Evolutionary conservation across 2,797 vertebrate genomes (phyloP), one percentile per base, ranked within the genome.

Genomic region (Adrianichthys oophorus): DNA sequence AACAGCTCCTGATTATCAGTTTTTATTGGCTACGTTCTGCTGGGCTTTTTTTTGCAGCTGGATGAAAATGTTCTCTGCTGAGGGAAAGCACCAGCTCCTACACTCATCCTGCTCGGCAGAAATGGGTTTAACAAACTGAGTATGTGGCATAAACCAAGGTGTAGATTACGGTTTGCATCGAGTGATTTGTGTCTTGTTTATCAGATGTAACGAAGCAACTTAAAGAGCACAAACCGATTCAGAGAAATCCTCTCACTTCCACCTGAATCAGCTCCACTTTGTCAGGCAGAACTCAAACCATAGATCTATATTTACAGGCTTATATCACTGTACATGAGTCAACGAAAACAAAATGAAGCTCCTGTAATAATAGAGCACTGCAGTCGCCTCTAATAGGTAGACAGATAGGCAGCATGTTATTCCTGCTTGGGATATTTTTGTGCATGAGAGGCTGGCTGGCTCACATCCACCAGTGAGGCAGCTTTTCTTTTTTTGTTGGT

Each of bases 221-320:
- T 59, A 60, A 73, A 71, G 65, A 59, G 48, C 68, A 73, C 71
- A 80, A 82, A 82, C 76, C 67, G 61, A 57, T 56, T 77, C 79
- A 84, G 79, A 58, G 66, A 77, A 70, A 81, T 69, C 72, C 75
- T 74, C 68, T 53, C 82, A 74, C 84, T 57, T 78, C 85, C 80
- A 79, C 82, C 75, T 68, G 70, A 80, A 82, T 74, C 85, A 84
- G 85, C 85, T 85, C 83, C 26, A 78, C 77, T 82, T 70, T 62
- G 78, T 80, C 83, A 83, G 86, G 80, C 86, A 55, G 49, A 16
- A 52, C 84, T 84, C 86, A 84, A 77, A 78, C 78, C 67, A 80
- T 52, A 68, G 59, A 65, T 83, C 78, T 82, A 80, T 85, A 83
- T 86, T 86, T 85, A 78, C 76, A 17, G 52, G 71, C 65, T 81